Conservation (phyloP, 2,113 vertebrate genomes). For the Hiodon tergisus region DNA sequence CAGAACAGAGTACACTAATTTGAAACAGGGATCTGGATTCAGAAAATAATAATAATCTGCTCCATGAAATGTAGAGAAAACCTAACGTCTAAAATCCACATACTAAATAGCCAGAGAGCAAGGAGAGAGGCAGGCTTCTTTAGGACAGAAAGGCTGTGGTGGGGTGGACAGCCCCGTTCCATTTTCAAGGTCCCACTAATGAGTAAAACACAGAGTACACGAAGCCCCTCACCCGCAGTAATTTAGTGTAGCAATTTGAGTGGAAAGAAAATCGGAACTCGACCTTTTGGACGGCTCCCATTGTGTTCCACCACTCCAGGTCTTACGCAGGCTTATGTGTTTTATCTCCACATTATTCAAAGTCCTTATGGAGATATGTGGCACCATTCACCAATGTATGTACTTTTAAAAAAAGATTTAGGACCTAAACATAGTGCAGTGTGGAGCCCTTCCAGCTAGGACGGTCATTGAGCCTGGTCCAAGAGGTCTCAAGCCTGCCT, state of each 20-base stretch:
- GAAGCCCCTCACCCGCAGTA: no score
- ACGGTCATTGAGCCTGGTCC: background rate
- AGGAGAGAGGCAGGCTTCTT: conserved; percentile 41
- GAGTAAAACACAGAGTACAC: no score
- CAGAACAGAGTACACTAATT: conserved; percentile 8
- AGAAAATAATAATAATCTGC: conserved; percentile 2
- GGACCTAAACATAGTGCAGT: no score
- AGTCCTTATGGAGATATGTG: no score
- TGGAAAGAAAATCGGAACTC: no score
- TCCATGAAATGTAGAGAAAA: conserved; percentile 15
- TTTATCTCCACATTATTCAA: no score
- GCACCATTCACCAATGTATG: no score
- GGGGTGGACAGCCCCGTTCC: no score
- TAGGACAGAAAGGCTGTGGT: background rate
- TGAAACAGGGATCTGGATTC: conserved; percentile 4
- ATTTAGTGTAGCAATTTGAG: no score
- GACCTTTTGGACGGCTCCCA: background rate
- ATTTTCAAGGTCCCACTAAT: background rate
- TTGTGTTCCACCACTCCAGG: background rate
- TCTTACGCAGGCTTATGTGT: no score
- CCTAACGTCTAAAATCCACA: conserved; percentile 32
- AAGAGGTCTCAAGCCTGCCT: conserved; percentile 38
- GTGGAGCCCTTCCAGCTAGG: background rate
- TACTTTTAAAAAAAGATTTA: no score
- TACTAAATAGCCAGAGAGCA: conserved; percentile 32